A percentile compares a stretch with the other conserved stretches of the same genome.
phyloP scores from a whole-genome alignment of 2,113 vertebrate species.

The Acinonyx jubatus region DNA sequence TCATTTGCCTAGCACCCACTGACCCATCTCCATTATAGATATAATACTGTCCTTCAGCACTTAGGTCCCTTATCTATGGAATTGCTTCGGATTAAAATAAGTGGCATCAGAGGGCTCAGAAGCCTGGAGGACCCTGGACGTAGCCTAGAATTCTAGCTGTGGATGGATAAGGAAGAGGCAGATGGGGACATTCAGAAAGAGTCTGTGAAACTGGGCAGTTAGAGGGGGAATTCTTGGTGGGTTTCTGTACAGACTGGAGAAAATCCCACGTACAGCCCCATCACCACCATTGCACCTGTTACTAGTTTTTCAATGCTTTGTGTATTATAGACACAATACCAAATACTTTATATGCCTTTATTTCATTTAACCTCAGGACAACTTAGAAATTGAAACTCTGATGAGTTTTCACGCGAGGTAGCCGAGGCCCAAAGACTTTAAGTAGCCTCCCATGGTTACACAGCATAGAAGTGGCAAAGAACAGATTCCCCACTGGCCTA shows the following conservation, averaged over 20 bases:
- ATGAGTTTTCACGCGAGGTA: slow-evolving; percentile 2
- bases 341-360: not conserved
- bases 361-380: not conserved
- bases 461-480: not conserved
- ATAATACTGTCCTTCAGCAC: not conserved
- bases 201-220: not conserved
- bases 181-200: not conserved
- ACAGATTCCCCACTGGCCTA: not conserved
- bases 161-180: not conserved
- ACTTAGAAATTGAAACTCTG: not conserved
- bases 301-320: not conserved
- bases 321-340: not conserved
- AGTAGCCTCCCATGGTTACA: not conserved
- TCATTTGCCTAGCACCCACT: not conserved
- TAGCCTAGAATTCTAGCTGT: not conserved
- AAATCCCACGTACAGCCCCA: not conserved
- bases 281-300: not conserved
- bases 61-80: not conserved
- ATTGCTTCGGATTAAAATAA: not conserved
- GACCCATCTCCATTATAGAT: not conserved
- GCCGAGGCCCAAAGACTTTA: not conserved
- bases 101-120: not conserved
- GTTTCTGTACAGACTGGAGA: not conserved
- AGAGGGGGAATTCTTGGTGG: not conserved
- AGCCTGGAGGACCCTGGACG: not conserved